Base-by-base conservation (phyloP, 2,113 vertebrate genomes). In the Odontesthes bonariensis region DNA sequence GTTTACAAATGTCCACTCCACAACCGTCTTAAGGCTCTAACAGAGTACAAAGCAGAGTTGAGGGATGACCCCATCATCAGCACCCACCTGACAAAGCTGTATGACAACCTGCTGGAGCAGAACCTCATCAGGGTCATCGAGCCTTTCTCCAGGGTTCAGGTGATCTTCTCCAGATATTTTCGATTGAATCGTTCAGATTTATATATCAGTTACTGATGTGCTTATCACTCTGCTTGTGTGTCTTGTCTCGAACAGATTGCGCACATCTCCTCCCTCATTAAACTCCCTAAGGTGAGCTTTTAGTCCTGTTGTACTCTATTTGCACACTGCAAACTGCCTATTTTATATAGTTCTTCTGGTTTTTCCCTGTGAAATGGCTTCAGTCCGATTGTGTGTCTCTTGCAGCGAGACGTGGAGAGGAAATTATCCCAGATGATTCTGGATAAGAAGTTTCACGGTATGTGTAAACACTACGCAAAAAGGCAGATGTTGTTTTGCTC, bases 141-240 rank as follows among this genome's bases (percentile, higher is more conserved):
- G 70, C 98, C 98, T 27, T 99, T 99, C 89, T 99, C 98, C 92
- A 96, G 98, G 95, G 97, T 98, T 91, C 98, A 99, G 96, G 98
- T 98, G 77, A 89, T 8, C 46, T 5, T n/a, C 17, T 13, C 19
- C 17, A 47, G 6, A 6, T 19, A 19, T 4, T n/a, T 38, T 38
- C 35, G 27, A 27, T 27, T 27, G 27, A 27, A 27, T 27, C 27
- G 27, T 27, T 27, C 27, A 27, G 27, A 27, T 27, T 27, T 27
- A 27, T 27, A 1, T 38, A 38, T 38, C 35, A 38, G 35, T 38
- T 38, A 8, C 35, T 38, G 35, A 38, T 38, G 35, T 38, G 10
- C 35, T 38, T 7, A 38, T 8, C 10, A 8, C 7, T 38, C 10
- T 66, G 7, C 2, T 42, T 13, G 5, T 75, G n/a, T 60, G 17